Percentiles rank a stretch among this genome's conserved stretches.
phyloP scores from a whole-genome alignment of 2,888 invertebrate genomes.

The Acanthosoma haemorrhoidale region DNA sequence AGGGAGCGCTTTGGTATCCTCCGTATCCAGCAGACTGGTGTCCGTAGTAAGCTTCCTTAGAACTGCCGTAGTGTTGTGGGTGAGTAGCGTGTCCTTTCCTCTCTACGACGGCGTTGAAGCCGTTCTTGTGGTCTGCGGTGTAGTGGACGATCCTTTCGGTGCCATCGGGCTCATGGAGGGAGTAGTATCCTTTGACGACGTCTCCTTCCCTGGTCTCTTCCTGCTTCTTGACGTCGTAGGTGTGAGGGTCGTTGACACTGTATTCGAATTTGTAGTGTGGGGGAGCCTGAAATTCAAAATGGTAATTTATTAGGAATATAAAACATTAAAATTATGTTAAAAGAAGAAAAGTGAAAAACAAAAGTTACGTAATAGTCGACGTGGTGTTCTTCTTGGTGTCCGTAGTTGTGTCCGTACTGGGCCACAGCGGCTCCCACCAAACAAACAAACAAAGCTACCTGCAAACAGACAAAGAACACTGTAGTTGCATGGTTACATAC shows the following conservation, averaged over 20 bases:
- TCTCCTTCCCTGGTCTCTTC: constrained; percentile 50
- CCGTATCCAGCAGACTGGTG: no score
- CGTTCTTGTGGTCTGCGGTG: constrained; percentile 42
- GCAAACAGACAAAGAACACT: background rate
- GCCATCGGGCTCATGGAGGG: constrained; percentile 43
- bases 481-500: background rate
- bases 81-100: constrained; percentile 40
- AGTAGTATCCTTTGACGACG: constrained; percentile 49
- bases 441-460: constrained; percentile 17
- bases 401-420: constrained; percentile 37
- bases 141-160: constrained; percentile 42
- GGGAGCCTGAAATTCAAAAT: constrained; percentile 44
- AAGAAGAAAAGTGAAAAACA: no score
- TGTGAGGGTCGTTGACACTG: constrained; percentile 49
- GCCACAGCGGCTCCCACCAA: constrained; percentile 31
- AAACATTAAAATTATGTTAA: no score
- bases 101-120: constrained; percentile 43
- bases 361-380: constrained; percentile 35
- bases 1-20: background rate
- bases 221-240: constrained; percentile 49
- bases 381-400: constrained; percentile 34
- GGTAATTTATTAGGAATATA: no score
- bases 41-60: background rate
- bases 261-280: constrained; percentile 50
- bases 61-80: constrained; percentile 31